Evolutionary conservation across 2,113 vertebrate species (phyloP).

Genomic region (Ptilonorhynchus violaceus): DNA sequence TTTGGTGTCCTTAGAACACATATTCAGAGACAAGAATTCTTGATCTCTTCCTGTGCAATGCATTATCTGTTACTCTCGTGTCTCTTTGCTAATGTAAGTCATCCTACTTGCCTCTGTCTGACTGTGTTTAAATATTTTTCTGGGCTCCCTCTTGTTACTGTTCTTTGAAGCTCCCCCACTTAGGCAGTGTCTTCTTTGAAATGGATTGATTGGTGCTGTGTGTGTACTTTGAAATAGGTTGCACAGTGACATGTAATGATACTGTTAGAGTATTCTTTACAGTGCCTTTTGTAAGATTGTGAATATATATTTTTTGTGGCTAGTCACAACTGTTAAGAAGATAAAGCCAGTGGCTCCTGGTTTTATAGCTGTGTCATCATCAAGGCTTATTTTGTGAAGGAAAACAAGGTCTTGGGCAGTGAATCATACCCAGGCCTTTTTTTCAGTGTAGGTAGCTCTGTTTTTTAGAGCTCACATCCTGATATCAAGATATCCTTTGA

Average conservation of each 20-base stretch:
- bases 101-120: not conserved
- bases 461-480: not conserved
- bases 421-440: not conserved
- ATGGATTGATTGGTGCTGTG: not conserved
- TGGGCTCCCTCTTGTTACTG: not conserved
- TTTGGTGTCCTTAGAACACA: not conserved
- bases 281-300: not conserved
- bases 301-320: not conserved
- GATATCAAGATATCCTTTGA: not conserved
- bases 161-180: not conserved
- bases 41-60: not conserved
- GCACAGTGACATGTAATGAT: not conserved
- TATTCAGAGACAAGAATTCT: not conserved
- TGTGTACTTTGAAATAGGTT: not conserved
- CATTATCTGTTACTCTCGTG: not conserved
- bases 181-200: not conserved
- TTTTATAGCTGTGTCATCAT: not conserved
- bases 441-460: not conserved
- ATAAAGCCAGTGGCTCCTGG: not conserved
- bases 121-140: not conserved
- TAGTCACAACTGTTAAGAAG: not conserved
- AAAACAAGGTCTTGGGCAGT: not conserved
- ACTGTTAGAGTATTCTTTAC: not conserved
- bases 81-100: not conserved
- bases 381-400: not conserved